These are phyloP conservation scores for Oreocharis arfaki DNA, from an alignment of 2,113 vertebrate species.

Conservation along the genomic window DNA sequence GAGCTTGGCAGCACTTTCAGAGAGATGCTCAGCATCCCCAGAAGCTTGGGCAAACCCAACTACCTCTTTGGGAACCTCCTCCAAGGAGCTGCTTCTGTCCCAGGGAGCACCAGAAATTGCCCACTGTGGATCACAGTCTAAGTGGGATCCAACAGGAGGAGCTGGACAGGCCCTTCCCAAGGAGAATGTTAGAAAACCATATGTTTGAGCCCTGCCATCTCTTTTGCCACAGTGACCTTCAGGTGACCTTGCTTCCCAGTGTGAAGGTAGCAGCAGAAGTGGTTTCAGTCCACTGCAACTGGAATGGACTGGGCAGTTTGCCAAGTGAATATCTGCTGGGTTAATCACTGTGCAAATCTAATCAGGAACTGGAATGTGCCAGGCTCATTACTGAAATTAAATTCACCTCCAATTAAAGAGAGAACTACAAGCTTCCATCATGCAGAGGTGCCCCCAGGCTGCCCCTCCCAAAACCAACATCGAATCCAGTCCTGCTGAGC, in stretches of 20 bases:
- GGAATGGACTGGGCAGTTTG: constrained; percentile 36
- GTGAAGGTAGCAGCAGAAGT: not conserved
- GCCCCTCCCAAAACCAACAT: constrained; percentile 17
- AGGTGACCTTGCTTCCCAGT: constrained; percentile 17
- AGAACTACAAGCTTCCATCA: constrained; percentile 31
- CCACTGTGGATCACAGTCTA: not conserved
- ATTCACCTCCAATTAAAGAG: constrained; percentile 60
- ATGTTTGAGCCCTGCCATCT: not conserved
- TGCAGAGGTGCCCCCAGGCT: constrained; percentile 29
- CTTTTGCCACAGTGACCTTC: not conserved
- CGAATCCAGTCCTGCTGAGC: not conserved
- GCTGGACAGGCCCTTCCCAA: not conserved
- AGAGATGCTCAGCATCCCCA: not conserved
- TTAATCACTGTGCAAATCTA: constrained; percentile 62
- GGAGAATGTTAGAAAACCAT: not conserved
- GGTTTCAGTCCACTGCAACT: constrained; percentile 56
- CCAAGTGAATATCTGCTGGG: constrained; percentile 52
- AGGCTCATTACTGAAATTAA: constrained; percentile 61
- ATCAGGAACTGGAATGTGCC: constrained; percentile 61
- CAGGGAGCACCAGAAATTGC: not conserved
- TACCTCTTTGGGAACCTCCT: not conserved
- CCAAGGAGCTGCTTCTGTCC: not conserved
- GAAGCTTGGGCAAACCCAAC: not conserved
- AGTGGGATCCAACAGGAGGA: not conserved
- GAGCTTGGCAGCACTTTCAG: not conserved